Evolutionary conservation across 2,113 vertebrate genomes (phyloP).

Genomic region (Stictonetta naevosa): DNA sequence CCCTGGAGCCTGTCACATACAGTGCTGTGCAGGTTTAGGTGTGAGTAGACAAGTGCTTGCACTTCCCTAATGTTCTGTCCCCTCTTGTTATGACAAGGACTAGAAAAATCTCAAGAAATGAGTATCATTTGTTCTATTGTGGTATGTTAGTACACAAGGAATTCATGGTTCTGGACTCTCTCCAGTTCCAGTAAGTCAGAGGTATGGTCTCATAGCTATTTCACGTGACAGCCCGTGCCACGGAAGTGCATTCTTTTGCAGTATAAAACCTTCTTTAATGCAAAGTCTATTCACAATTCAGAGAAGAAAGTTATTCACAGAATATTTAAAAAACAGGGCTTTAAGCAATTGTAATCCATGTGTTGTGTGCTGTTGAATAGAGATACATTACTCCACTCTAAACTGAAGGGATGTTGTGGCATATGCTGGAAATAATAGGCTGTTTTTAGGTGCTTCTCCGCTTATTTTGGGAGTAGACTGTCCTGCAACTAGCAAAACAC

Average conservation of each 20-base stretch:
- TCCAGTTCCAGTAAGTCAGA: neutral
- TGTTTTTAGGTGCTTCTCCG: neutral
- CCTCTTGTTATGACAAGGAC: fast-evolving
- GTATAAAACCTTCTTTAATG: neutral
- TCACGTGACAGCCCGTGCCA: neutral
- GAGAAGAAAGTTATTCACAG: constrained; percentile 10
- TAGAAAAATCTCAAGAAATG: neutral
- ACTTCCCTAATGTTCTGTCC: neutral
- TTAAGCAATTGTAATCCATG: neutral
- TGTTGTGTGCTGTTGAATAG: constrained; percentile 27
- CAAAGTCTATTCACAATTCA: neutral
- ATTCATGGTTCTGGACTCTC: neutral
- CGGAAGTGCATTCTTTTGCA: neutral
- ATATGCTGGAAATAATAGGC: neutral
- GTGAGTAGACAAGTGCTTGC: neutral
- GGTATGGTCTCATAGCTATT: neutral
- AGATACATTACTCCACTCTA: constrained; percentile 19
- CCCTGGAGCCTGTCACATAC: neutral
- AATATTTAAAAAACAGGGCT: neutral
- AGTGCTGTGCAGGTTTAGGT: neutral
- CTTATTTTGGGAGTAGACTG: neutral
- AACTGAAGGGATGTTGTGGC: neutral
- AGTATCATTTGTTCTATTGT: neutral
- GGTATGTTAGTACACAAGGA: neutral
- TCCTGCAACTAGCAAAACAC: neutral